Percentiles rank a stretch among this genome's conserved stretches.
These are phyloP conservation scores for Euborellia annulipes DNA, from an alignment of 1,140 invertebrate species.

Conservation along the genomic window DNA sequence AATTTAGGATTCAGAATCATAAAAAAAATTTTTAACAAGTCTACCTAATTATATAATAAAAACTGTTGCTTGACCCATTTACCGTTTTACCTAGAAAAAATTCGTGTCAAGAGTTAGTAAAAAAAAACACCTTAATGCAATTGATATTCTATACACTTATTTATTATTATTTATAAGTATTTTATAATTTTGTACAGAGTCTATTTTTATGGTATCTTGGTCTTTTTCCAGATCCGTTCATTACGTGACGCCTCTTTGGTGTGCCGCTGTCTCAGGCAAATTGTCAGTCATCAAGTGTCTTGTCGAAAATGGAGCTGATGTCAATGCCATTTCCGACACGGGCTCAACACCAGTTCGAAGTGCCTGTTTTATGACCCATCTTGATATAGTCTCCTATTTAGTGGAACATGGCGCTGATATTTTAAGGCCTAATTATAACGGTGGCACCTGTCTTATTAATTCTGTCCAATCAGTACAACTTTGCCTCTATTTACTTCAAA, in stretches of 20 bases:
- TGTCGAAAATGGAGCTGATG: slow-evolving; percentile 61
- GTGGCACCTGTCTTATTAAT: slow-evolving; percentile 87
- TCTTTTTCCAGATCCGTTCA: slow-evolving; percentile 42
- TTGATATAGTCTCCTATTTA: slow-evolving; percentile 60
- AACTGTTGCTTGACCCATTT: no score
- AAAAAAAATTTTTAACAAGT: no score
- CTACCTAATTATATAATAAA: no score
- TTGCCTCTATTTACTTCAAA: slow-evolving; percentile 61
- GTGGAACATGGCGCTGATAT: slow-evolving; percentile 76
- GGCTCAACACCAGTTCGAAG: slow-evolving; percentile 79
- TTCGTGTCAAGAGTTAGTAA: no score
- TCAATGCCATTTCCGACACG: slow-evolving; percentile 71
- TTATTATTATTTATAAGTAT: no score
- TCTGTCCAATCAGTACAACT: slow-evolving; percentile 72
- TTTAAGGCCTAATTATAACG: slow-evolving; percentile 72
- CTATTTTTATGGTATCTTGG: no score
- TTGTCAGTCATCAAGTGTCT: slow-evolving; percentile 62
- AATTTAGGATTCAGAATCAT: no score
- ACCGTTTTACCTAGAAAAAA: no score
- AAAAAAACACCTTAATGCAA: no score
- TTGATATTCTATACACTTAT: no score
- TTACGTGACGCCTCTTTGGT: slow-evolving; percentile 81
- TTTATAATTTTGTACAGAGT: no score
- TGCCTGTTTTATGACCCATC: slow-evolving; percentile 86
- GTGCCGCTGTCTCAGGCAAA: slow-evolving; percentile 75